Base-by-base conservation (phyloP, 2,888 invertebrate genomes). In the Acronicta alni region DNA sequence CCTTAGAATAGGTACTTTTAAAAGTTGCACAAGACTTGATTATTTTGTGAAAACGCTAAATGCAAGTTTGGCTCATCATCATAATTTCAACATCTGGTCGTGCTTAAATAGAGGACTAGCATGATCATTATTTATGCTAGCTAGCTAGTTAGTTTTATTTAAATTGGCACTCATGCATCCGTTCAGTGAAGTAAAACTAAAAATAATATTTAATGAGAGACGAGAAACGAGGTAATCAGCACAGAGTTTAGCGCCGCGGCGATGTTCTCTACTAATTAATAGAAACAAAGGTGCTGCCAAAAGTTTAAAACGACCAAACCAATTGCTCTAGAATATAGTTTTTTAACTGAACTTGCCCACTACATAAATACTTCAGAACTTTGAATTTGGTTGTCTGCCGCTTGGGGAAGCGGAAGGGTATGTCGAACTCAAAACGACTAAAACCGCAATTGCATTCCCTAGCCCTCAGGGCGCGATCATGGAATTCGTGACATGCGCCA, bases 231-330 rank as follows among this genome's bases (percentile, higher is more conserved):
- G 30, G 20, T 65, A 47, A 48, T 59, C 16, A 46, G 12, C 52
- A 47, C 47, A 16, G 8, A 41, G 48, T 16, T 42, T 18, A 38
- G 37, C 30, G n/a, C 17, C 41, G 35, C 15, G 17, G 14, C 16
- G 53, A 35, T 39, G 10, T 30, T n/a, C n/a, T 39, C 59, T 30
- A 26, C 32, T 38, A 30, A 23, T 30, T 41, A 53, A 53, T 59
- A 41, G 32, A 37, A 42, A 23, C 8, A 9, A 59, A 66, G 35
- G 41, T 48, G 30, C 17, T 67, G 67, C 67, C 65, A 67, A 67
- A 54, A 38, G 30, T 16, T 10, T 30, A 15, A 42, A 20, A 8
- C 42, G n/a, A 45, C 23, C 7, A 16, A 53, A 39, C 30, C 54
- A 6, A 32, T 47, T 32, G 30, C 20, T 17, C 46, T 14, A 12